Conservation (phyloP, 2,113 vertebrate species). For the Seriola rivoliana region DNA sequence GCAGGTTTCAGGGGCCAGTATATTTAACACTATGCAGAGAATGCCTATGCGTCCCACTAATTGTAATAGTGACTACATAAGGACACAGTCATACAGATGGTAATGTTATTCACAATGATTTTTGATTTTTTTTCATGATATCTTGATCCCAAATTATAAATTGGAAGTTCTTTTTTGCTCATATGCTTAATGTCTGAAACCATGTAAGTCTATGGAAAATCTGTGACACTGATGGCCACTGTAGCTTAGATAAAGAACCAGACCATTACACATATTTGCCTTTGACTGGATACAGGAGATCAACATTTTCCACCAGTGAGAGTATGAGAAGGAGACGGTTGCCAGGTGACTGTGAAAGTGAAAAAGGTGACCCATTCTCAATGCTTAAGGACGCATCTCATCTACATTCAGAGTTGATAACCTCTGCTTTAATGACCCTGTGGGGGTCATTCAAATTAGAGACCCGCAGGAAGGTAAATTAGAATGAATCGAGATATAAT, state of each 20-base stretch:
- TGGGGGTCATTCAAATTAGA: conserved; percentile 82
- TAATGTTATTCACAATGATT: not conserved
- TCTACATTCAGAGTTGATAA: conserved; percentile 73
- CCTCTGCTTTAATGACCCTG: conserved; percentile 79
- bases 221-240: not conserved
- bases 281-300: conserved; percentile 10
- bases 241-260: not conserved
- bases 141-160: not conserved
- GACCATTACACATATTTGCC: not conserved
- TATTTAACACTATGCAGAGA: no score
- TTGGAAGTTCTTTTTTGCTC: not conserved
- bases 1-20: no score
- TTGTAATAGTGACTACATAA: not conserved
- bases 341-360: conserved; percentile 42
- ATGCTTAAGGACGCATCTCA: conserved; percentile 59
- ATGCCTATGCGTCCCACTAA: not conserved
- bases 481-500: conserved; percentile 85
- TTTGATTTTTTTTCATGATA: not conserved
- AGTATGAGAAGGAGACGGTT: conserved; percentile 9
- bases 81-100: not conserved
- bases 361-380: conserved; percentile 54
- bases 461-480: conserved; percentile 77
- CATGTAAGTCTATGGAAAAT: not conserved
- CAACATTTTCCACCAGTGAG: not conserved
- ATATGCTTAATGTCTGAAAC: not conserved